Evolutionary conservation across 2,797 vertebrate genomes (phyloP), one percentile per base, ranked within the genome.

Genomic region (Bufotes viridis): DNA sequence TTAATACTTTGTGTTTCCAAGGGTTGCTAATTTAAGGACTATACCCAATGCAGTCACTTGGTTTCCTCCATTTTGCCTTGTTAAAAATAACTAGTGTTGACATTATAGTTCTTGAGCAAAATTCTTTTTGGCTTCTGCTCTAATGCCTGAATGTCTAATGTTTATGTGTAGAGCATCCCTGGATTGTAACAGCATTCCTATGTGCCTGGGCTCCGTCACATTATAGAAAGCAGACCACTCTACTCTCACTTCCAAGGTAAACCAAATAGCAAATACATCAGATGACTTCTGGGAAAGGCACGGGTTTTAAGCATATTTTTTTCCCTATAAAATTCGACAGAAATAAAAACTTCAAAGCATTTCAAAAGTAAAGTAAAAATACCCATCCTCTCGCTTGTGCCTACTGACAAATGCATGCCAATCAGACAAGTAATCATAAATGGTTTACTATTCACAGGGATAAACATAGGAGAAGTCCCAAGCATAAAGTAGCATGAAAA

Each of bases 81-180:
- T 34, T 86, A 89, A 89, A 88, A 86, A 86, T 89, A 89, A 81
- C 80, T 51, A 53, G 69, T 89, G 87, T 88, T 85, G 82, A 88
- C 61, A 84, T 85, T 84, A 88, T 65, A 80, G 82, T 81, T 89
- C 84, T 86, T 85, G 29, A 81, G 80, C 84, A 58, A 63, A 67
- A 89, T 82, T 86, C 84, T 82, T 78, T 89, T 86, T 82, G 84
- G 79, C 88, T 82, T 86, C 72, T 82, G 49, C 72, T n/a, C 72
- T 86, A 63, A 80, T 78, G 88, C 88, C 88, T 89, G 61, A 86
- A 78, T 82, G 70, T 82, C 87, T 88, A 70, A 84, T 89, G 88
- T 89, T 89, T 89, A 86, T 78, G 63, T 53, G 63, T 20, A 72
- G 84, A 70, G 53, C 70, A 86, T 86, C 79, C 67, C 88, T 89